These are phyloP conservation scores for Acropternis orthonyx DNA, from an alignment of 2,797 vertebrate genomes.

Conservation along the genomic window DNA sequence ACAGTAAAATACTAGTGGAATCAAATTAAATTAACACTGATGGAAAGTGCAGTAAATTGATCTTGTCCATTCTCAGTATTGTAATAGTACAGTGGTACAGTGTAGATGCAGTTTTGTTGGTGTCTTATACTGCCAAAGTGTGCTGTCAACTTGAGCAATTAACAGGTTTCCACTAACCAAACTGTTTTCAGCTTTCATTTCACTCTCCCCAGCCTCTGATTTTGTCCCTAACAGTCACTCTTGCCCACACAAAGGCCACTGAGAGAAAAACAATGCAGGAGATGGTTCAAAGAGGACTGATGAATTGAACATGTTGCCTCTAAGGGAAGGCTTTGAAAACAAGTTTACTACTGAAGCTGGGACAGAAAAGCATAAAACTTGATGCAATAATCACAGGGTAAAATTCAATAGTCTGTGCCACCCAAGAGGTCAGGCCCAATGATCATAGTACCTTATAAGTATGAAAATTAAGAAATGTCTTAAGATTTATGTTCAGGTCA, in stretches of 20 bases:
- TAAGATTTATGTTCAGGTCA: neutral
- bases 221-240: neutral
- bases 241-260: neutral
- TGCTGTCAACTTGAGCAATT: neutral
- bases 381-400: slow-evolving; percentile 31
- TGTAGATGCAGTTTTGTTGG: neutral
- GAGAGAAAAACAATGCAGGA: neutral
- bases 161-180: neutral
- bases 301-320: neutral
- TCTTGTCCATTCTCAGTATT: neutral
- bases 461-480: slow-evolving; percentile 34
- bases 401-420: slow-evolving; percentile 5
- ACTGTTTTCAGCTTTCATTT: neutral
- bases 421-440: neutral
- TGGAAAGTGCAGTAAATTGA: neutral
- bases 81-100: neutral
- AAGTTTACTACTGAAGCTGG: slow-evolving; percentile 16
- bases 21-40: neutral
- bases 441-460: neutral
- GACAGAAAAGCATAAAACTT: slow-evolving; percentile 22
- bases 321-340: slow-evolving; percentile 4
- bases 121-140: neutral
- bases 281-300: neutral
- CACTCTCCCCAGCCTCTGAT: neutral
- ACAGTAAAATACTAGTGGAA: neutral